Conservation (phyloP, 2,113 vertebrate genomes). For the Micronisus gabar region DNA sequence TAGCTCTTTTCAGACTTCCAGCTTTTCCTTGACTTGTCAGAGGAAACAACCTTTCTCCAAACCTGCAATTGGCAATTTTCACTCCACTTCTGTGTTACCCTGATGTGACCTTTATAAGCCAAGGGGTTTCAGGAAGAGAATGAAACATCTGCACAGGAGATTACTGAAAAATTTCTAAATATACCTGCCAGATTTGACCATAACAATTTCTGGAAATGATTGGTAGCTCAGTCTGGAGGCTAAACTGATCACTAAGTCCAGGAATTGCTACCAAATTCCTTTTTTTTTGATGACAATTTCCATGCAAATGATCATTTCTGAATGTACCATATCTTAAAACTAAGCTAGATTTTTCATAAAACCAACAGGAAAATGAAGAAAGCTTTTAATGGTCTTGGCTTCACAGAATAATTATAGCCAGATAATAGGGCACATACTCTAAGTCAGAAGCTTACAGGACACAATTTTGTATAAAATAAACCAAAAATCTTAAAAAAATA, state of each 20-base stretch:
- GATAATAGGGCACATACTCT: background rate
- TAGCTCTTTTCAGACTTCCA: background rate
- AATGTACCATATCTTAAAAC: background rate
- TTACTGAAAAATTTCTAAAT: background rate
- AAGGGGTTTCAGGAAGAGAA: background rate
- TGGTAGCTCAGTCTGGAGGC: background rate
- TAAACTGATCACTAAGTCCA: background rate
- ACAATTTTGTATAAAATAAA: background rate
- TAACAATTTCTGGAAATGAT: background rate
- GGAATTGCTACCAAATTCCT: background rate
- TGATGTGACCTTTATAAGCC: background rate
- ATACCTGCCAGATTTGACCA: background rate
- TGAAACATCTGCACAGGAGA: background rate
- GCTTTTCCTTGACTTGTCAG: background rate
- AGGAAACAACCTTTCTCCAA: background rate
- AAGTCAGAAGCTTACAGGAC: background rate
- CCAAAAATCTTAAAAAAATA: background rate
- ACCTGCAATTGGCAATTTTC: background rate
- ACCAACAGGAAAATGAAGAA: background rate
- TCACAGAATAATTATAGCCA: background rate
- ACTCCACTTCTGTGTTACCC: background rate
- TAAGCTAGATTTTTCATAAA: background rate
- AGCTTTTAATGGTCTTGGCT: background rate
- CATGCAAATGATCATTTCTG: background rate
- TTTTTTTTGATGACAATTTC: background rate